Conservation (phyloP, 2,797 vertebrate genomes). For the Pteronotus mesoamericanus region DNA sequence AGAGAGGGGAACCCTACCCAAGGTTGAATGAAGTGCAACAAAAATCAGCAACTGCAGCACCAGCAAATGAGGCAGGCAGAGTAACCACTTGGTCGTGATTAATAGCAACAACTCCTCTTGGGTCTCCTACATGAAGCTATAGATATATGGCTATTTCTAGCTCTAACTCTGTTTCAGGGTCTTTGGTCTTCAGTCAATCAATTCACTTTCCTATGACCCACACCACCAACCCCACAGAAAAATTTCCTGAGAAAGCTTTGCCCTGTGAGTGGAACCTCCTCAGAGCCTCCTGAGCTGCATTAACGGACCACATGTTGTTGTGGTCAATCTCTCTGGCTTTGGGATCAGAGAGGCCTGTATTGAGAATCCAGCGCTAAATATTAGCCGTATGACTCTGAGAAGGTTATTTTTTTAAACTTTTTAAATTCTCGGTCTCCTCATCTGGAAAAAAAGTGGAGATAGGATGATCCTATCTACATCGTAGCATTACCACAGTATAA, state of each 20-base stretch:
- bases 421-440: not conserved
- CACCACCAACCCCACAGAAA: not conserved
- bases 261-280: not conserved
- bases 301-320: not conserved
- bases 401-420: not conserved
- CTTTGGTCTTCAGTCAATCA: constrained; percentile 1
- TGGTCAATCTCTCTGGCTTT: not conserved
- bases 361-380: not conserved
- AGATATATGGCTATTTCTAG: not conserved
- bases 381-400: not conserved
- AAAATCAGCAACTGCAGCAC: not conserved
- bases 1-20: not conserved
- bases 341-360: not conserved
- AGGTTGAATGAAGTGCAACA: constrained; percentile 10
- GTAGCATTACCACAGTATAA: not conserved
- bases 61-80: constrained; percentile 34
- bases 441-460: not conserved
- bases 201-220: not conserved
- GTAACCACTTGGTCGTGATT: not conserved
- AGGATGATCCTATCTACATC: not conserved
- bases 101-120: not conserved
- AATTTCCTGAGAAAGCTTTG: not conserved
- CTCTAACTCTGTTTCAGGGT: not conserved
- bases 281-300: not conserved
- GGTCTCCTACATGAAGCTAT: constrained; percentile 14